Base-by-base conservation (phyloP, 53 echinoderm and acorn worm species). In the Luidia sarsii region DNA sequence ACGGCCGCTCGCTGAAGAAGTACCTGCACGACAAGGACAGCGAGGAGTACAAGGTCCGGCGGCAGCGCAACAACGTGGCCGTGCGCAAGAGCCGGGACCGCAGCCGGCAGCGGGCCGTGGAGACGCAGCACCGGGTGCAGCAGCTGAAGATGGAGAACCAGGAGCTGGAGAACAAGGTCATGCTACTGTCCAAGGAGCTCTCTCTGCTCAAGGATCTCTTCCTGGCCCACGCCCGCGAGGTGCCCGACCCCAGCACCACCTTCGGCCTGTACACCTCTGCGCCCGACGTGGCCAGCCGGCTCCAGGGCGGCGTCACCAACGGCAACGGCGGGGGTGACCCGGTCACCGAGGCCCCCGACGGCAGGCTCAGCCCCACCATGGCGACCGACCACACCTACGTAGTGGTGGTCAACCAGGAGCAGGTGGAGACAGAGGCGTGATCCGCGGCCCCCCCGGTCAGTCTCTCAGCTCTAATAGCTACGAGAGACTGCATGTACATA, bases 211-310 rank as follows among this genome's bases (percentile, higher is more conserved):
- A 96, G 80, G 93, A 93, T 57, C 90, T 96, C 36, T 96, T 96
- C 71, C 80, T 96, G 33, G 81, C 88, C 38, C 90, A 93, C 35
- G 96, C 96, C n/a, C 38, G 85, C 29, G 92, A 96, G 57, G 61
- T 96, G 29, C 96, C 96, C 1, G 96, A 96, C 66, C 92, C 96
- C 18, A 96, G 96, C 66, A 92, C 88, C 41, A 90, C 96, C 16
- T 90, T 86, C 37, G 86, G 80, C 18, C 79, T 93, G 13, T 96
- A 89, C 81, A 96, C 79, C 39, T 75, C 96, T 36, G 79, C 80
- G 32, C 87, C 90, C n/a, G 56, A 85, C 22, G 70, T 57, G 9
- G 51, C 64, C 62, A 61, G 62, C 70, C 70, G 83, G 25, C 48
- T 59, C 18, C 59, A 65, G 48, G 70, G 7, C 33, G 61, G 18